Conservation (phyloP, 2,113 vertebrate species). For the Pseudorectes ferrugineus region DNA sequence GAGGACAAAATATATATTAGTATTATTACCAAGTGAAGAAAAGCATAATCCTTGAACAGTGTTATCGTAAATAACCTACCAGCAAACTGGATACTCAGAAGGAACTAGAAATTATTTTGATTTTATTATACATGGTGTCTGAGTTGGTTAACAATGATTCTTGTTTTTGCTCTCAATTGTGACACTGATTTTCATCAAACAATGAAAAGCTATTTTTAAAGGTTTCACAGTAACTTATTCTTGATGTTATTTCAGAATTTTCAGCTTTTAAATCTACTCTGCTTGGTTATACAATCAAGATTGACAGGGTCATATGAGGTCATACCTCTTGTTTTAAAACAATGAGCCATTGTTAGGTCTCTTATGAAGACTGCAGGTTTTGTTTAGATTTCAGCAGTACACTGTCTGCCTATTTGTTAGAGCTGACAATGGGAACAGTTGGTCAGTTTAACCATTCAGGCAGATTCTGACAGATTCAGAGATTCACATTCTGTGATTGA, state of each 20-base stretch:
- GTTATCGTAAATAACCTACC: not conserved
- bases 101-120: not conserved
- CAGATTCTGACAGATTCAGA: slow-evolving; percentile 17
- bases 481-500: not conserved
- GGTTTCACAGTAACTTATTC: slow-evolving; percentile 9
- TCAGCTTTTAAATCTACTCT: slow-evolving; percentile 30
- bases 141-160: not conserved
- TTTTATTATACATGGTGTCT: not conserved
- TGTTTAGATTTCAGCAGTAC: slow-evolving; percentile 65
- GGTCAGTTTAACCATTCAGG: slow-evolving; percentile 15
- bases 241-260: slow-evolving; percentile 41
- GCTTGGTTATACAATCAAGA: slow-evolving; percentile 43
- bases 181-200: not conserved
- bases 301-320: slow-evolving; percentile 51
- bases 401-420: slow-evolving; percentile 51
- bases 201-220: slow-evolving; percentile 46
- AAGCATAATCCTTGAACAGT: not conserved
- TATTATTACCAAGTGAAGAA: not conserved
- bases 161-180: not conserved
- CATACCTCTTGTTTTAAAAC: slow-evolving; percentile 57
- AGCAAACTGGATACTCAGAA: not conserved
- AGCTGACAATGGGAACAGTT: slow-evolving; percentile 54
- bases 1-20: not conserved
- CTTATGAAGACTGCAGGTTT: slow-evolving; percentile 49
- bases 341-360: slow-evolving; percentile 64